Conservation (phyloP, 2,797 vertebrate genomes). For the Tenualosa thibaudeaui region DNA sequence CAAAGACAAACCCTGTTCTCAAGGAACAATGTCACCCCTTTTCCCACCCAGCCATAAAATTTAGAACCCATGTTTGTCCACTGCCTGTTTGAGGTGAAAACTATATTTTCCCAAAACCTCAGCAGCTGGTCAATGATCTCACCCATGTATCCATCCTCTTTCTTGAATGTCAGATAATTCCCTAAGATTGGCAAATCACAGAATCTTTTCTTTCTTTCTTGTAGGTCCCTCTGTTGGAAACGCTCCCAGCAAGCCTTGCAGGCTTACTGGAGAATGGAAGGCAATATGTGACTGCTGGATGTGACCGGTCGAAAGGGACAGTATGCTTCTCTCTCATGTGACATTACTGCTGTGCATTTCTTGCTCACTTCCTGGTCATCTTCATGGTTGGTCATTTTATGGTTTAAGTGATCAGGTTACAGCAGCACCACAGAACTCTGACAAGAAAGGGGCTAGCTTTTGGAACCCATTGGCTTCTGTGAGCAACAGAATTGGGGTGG, state of each 20-base stretch:
- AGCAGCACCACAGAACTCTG: constrained; percentile 38
- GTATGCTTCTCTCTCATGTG: constrained; percentile 68
- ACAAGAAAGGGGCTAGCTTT: constrained; percentile 28
- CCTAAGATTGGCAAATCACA: not conserved
- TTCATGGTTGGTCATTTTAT: constrained; percentile 51
- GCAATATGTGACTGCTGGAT: constrained; percentile 69
- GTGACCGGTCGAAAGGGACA: constrained; percentile 59
- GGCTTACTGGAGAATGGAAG: constrained; percentile 58
- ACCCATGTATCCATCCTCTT: not conserved
- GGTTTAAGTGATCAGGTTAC: constrained; percentile 60
- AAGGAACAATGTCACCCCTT: not conserved
- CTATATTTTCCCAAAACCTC: not conserved
- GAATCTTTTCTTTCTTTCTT: constrained; percentile 59
- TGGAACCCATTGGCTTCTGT: not conserved
- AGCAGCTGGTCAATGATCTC: not conserved
- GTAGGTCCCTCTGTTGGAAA: constrained; percentile 56
- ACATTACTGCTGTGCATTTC: constrained; percentile 64
- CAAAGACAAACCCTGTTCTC: constrained; percentile 34
- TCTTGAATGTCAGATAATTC: not conserved
- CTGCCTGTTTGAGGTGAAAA: not conserved
- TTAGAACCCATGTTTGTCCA: not conserved
- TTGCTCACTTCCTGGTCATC: constrained; percentile 56
- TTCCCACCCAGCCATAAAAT: not conserved
- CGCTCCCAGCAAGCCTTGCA: constrained; percentile 51
- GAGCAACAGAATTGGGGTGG: not conserved